Evolutionary conservation across 2,797 vertebrate genomes (phyloP).

Genomic region (Xiphorhynchus erythropygius): DNA sequence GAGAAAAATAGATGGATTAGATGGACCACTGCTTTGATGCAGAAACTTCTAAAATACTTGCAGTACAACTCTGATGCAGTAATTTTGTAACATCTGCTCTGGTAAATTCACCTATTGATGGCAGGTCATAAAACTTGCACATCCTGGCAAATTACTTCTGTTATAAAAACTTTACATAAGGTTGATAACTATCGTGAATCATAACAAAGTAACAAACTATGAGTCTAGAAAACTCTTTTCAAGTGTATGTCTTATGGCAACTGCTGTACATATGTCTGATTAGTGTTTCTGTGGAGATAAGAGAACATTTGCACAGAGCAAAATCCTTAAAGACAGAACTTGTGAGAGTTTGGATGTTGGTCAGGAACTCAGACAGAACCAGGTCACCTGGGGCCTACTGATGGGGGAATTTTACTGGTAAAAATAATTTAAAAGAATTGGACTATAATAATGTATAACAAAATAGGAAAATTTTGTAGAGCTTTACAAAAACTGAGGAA

Average conservation of each 20-base stretch:
- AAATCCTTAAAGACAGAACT: neutral
- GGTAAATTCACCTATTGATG: neutral
- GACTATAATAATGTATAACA: neutral
- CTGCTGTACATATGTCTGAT: neutral
- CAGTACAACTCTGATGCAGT: neutral
- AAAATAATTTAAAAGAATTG: neutral
- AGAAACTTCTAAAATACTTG: neutral
- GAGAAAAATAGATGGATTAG: neutral
- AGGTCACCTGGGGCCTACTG: neutral
- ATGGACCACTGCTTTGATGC: neutral
- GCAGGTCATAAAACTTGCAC: neutral
- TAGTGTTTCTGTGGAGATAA: neutral
- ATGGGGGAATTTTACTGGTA: neutral
- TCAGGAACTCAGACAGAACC: neutral
- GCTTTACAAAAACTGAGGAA: neutral
- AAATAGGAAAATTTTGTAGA: neutral
- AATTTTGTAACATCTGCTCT: neutral
- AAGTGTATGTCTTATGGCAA: neutral
- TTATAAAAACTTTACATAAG: neutral
- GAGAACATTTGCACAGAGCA: neutral
- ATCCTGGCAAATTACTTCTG: neutral
- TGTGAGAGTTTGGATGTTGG: neutral
- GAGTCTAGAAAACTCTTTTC: neutral
- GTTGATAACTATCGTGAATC: neutral
- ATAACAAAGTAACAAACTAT: neutral